These are phyloP conservation scores for Acrobasis consociella DNA, from an alignment of 2,888 invertebrate genomes.

Conservation along the genomic window DNA sequence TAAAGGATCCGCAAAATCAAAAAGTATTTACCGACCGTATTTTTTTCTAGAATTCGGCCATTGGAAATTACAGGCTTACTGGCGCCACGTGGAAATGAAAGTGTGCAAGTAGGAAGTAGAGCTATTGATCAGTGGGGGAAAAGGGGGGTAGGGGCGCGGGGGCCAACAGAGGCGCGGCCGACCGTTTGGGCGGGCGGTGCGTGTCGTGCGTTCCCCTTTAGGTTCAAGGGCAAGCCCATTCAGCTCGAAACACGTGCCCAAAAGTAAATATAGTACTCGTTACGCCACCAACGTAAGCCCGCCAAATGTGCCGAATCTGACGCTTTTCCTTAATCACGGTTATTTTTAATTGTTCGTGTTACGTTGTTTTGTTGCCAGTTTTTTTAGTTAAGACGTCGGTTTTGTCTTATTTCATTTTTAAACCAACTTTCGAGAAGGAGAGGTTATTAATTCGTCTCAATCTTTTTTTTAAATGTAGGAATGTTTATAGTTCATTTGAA, in stretches of 20 bases:
- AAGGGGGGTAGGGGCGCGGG: conserved; percentile 34
- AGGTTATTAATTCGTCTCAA: too few species aligned
- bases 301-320: conserved; percentile 39
- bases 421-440: too few species aligned
- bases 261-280: conserved; percentile 79
- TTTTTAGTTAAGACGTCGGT: background rate
- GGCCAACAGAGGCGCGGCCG: conserved; percentile 53
- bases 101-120: conserved; percentile 54
- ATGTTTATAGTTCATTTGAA: too few species aligned
- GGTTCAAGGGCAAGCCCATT: conserved; percentile 81
- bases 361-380: background rate
- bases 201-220: conserved; percentile 69
- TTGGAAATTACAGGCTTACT: background rate
- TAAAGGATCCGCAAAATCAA: too few species aligned
- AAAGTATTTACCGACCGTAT: too few species aligned
- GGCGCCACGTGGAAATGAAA: conserved; percentile 48
- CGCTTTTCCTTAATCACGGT: conserved; percentile 20
- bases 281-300: conserved; percentile 57
- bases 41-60: background rate
- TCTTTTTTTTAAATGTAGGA: too few species aligned
- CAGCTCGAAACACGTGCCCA: conserved; percentile 77
- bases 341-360: conserved; percentile 16
- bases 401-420: too few species aligned
- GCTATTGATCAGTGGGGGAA: conserved; percentile 53
- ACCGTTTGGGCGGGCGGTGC: conserved; percentile 72